A percentile compares a stretch with the other conserved stretches of the same genome.
Conservation (phyloP, 2,113 vertebrate species). For the Dasyprocta punctata region DNA sequence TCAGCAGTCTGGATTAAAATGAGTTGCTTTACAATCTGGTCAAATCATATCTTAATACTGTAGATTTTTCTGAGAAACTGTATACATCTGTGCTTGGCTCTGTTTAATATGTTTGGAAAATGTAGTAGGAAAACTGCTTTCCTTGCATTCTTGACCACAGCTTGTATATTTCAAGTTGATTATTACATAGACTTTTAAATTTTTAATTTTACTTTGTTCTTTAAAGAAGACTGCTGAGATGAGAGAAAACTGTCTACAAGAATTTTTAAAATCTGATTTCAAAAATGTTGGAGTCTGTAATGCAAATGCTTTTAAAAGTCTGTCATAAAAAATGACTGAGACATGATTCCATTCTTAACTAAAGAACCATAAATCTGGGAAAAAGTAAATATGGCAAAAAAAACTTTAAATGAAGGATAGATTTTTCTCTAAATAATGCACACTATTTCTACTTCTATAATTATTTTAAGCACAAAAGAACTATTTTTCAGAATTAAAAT, state of each 20-base stretch:
- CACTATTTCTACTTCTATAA: not conserved
- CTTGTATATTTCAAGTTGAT: slow-evolving; percentile 21
- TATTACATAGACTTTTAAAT: not conserved
- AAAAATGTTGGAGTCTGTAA: not conserved
- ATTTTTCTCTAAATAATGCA: not conserved
- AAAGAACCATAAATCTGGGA: not conserved
- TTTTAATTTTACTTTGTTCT: not conserved
- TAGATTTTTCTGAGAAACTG: slow-evolving; percentile 7
- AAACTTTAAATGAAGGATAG: not conserved
- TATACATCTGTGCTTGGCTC: not conserved
- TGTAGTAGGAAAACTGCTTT: not conserved
- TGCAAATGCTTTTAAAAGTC: not conserved
- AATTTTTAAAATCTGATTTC: not conserved
- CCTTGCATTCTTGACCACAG: slow-evolving; percentile 18
- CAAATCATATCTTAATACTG: not conserved
- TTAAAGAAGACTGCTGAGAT: slow-evolving; percentile 3
- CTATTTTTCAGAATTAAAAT: not conserved
- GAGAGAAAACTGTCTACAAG: not conserved
- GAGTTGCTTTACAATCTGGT: not conserved
- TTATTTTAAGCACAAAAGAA: slow-evolving; percentile 4
- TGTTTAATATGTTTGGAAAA: slow-evolving; percentile 2
- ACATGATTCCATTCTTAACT: not conserved
- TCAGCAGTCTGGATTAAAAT: not conserved
- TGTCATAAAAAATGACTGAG: not conserved
- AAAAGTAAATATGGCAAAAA: not conserved